Evolutionary conservation across 1,140 invertebrate species (phyloP).

Genomic region (Neodiprion virginianus): DNA sequence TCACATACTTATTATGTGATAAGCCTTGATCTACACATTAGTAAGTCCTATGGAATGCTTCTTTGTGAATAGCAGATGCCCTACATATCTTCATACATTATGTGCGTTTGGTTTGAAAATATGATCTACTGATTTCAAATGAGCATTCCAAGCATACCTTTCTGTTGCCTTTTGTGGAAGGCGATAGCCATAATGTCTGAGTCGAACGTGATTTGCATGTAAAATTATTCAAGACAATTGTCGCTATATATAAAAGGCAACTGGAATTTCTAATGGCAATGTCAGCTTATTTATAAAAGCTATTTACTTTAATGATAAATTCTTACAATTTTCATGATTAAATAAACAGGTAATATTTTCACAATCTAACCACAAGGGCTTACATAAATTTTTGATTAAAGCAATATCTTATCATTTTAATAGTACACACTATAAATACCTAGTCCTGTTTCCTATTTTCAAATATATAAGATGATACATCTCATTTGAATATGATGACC

Average conservation of each 20-base stretch:
- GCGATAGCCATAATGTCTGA: background rate
- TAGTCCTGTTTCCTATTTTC: no score
- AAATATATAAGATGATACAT: no score
- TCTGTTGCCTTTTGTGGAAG: background rate
- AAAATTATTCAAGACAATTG: slow-evolving; percentile 3
- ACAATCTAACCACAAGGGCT: background rate
- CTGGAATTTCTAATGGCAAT: background rate
- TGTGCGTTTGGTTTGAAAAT: background rate
- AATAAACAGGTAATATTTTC: background rate
- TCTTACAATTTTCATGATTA: background rate
- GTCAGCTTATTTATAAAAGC: background rate
- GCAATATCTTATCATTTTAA: no score
- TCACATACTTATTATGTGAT: background rate
- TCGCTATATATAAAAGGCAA: background rate
- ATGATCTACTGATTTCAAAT: background rate
- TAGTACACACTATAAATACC: no score
- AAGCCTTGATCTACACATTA: background rate
- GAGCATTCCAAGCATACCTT: slow-evolving; percentile 1
- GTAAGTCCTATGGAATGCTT: background rate
- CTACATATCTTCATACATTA: background rate
- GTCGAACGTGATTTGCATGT: background rate
- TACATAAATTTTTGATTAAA: background rate
- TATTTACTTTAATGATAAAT: background rate
- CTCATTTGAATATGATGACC: no score
- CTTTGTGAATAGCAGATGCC: background rate